phyloP scores from a whole-genome alignment of 2,888 invertebrate genomes.

The Drymonia ruficornis region DNA sequence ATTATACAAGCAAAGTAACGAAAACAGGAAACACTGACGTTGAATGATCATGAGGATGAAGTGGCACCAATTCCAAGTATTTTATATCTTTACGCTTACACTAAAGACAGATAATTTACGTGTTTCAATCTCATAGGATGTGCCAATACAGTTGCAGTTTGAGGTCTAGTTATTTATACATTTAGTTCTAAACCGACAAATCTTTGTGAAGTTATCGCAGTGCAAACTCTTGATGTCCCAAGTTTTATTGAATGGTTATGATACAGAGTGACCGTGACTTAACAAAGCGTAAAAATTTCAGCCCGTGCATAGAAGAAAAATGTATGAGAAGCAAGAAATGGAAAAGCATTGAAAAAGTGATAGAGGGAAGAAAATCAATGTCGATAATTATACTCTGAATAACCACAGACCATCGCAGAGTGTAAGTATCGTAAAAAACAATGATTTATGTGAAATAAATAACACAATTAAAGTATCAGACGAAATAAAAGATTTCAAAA shows the following conservation, averaged over 20 bases:
- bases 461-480: slow-evolving; percentile 56
- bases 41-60: slow-evolving; percentile 67
- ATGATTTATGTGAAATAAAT: slow-evolving; percentile 63
- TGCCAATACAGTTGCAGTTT: slow-evolving; percentile 59
- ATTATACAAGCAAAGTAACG: slow-evolving; percentile 77
- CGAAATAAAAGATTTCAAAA: slow-evolving; percentile 56
- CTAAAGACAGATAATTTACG: slow-evolving; percentile 53
- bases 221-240: slow-evolving; percentile 72
- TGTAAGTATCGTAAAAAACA: slow-evolving; percentile 68
- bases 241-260: slow-evolving; percentile 69
- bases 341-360: slow-evolving; percentile 80
- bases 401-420: slow-evolving; percentile 43
- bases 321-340: slow-evolving; percentile 81
- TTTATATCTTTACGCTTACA: slow-evolving; percentile 51
- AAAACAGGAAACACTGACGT: slow-evolving; percentile 68
- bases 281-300: slow-evolving; percentile 77
- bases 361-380: slow-evolving; percentile 69
- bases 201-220: slow-evolving; percentile 70
- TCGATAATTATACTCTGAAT: slow-evolving; percentile 68
- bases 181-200: slow-evolving; percentile 61
- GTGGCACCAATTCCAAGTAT: slow-evolving; percentile 55
- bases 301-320: slow-evolving; percentile 82
- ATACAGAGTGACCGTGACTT: slow-evolving; percentile 78
- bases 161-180: slow-evolving; percentile 51
- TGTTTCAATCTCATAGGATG: slow-evolving; percentile 62